Conservation (phyloP, 2,888 invertebrate genomes). For the Stegana nigrithorax region DNA sequence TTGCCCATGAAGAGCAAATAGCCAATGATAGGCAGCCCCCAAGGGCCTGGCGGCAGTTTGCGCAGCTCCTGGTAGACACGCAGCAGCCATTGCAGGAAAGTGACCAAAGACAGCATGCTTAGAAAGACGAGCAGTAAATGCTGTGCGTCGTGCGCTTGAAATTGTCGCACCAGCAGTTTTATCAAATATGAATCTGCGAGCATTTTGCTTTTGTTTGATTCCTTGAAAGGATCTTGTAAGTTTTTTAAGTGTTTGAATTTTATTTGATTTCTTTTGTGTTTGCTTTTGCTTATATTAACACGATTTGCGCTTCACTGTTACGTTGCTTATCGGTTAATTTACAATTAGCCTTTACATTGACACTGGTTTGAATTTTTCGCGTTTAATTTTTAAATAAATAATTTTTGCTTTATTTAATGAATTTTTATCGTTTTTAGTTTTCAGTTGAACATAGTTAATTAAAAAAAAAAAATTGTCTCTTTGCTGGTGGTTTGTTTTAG, state of each 20-base stretch:
- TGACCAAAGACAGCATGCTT: conserved; percentile 58
- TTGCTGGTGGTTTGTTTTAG: conserved; percentile 4
- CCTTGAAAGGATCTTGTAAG: not conserved
- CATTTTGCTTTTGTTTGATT: conserved; percentile 37
- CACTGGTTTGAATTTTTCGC: too few relatives aligned
- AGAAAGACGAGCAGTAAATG: conserved; percentile 64
- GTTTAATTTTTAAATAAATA: too few relatives aligned
- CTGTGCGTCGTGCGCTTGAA: conserved; percentile 60
- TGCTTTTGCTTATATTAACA: not conserved
- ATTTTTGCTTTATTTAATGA: not conserved
- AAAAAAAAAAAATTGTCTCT: conserved; percentile 18
- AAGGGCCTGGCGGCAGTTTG: conserved; percentile 86
- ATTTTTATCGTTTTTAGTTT: conserved; percentile 13
- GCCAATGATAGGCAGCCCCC: conserved; percentile 87
- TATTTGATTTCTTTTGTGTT: conserved; percentile 1
- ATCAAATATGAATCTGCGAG: conserved; percentile 63
- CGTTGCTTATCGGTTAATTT: too few relatives aligned
- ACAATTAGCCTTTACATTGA: too few relatives aligned
- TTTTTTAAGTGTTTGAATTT: not conserved
- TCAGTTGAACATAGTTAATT: not conserved
- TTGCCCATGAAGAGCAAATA: conserved; percentile 84
- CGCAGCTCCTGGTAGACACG: conserved; percentile 62
- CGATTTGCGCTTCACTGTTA: not conserved
- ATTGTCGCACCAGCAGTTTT: conserved; percentile 61
- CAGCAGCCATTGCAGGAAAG: conserved; percentile 65